Evolutionary conservation across 2,888 invertebrate genomes (phyloP).

Genomic region (Imbricaverruca yamaguchii): DNA sequence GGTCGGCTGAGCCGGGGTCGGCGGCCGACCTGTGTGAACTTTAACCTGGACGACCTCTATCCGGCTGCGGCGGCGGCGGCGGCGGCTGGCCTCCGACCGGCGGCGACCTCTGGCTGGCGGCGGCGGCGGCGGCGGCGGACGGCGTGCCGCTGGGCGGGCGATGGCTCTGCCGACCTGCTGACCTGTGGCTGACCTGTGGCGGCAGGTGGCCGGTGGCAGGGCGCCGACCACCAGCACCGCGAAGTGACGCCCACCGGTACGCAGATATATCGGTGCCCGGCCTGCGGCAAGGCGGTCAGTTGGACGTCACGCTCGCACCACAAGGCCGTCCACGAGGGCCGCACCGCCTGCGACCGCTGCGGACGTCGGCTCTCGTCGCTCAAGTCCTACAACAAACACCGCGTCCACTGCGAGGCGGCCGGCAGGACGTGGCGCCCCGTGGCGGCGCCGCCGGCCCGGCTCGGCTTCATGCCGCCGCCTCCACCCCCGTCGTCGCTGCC

Average conservation of each 20-base stretch:
- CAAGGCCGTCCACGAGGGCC: constrained; percentile 11
- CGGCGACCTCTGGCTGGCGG: neutral
- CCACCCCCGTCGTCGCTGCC: no score
- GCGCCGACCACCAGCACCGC: neutral
- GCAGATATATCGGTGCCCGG: neutral
- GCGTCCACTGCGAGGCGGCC: no score
- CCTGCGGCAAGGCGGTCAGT: neutral
- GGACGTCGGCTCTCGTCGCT: neutral
- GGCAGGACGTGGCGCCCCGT: no score
- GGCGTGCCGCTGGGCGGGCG: neutral
- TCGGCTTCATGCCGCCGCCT: no score
- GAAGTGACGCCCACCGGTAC: neutral
- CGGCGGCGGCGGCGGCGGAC: neutral
- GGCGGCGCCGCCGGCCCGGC: no score
- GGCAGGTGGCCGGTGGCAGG: neutral
- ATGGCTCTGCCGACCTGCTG: neutral
- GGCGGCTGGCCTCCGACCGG: neutral
- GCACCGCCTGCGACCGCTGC: neutral
- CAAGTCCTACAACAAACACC: neutral
- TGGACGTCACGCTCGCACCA: constrained; percentile 11
- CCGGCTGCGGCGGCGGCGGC: neutral
- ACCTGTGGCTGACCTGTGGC: neutral
- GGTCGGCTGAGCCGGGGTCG: no score
- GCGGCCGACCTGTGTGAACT: no score
- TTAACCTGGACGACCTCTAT: neutral